Base-by-base conservation (phyloP, 2,888 invertebrate genomes). In the Aphelenchoides bicaudatus region DNA sequence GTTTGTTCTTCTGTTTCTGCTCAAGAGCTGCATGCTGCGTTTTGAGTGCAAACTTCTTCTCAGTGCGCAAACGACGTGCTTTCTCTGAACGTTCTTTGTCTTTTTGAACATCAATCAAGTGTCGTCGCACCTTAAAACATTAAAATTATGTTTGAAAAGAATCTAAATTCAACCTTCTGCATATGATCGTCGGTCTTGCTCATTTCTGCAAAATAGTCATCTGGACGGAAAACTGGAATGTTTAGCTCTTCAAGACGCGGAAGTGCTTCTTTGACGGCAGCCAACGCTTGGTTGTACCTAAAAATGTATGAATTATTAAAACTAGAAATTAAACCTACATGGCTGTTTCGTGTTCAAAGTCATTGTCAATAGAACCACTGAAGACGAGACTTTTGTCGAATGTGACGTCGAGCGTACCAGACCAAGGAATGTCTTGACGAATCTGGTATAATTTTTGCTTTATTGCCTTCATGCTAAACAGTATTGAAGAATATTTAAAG, bases 151-250 rank as follows among this genome's bases (percentile, higher is more conserved):
- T n/a, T 34, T n/a, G 34, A 10, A n/a, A n/a, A 34, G 34, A 34
- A 34, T 34, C 34, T 34, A 10, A 13, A 6, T 25, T 70, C 62
- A 64, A 85, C 85, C 82, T 91, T 93, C 75, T 92, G 91, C 98
- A 98, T 98, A 75, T 98, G 98, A 30, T 86, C 86, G 82, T 98
- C 98, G 13, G 89, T 85, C 81, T 98, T 98, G 0, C 91, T 91
- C 98, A 98, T 98, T 84, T 98, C 91, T 0, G 96, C 98, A 82
- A 93, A 96, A 80, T 92, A 98, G 81, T 96, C 96, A 56, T 90
- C 89, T 0, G 98, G 98, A 81, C 89, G 85, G 75, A 86, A 87
- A 0, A 91, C 92, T 0, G 86, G 83, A 47, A 93, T 82, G 21
- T 86, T 55, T 39, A 89, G 79, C 37, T 86, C 85, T 61, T 89